Base-by-base conservation (phyloP, 1,140 invertebrate species). In the Cyclina sinensis region DNA sequence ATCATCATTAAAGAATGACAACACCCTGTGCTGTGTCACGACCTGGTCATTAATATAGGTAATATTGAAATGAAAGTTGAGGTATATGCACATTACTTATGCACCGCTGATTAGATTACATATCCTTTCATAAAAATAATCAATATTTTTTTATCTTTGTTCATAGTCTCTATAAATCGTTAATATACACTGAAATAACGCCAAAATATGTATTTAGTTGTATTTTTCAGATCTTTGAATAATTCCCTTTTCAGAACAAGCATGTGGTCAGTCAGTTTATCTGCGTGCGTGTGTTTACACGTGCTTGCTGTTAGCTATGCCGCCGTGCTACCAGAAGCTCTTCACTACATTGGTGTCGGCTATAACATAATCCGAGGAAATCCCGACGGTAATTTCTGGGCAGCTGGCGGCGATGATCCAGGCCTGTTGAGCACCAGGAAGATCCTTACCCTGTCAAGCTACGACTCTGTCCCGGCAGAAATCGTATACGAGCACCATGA, bases 311-410 rank as follows among this genome's bases (percentile, higher is more conserved):
- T 51, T 5, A 70, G 59, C 65, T 32, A 48, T 30, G 48, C 46
- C 12, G 86, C 86, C 12, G 9, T 30, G 9, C 21, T 74, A 27
- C 86, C 86, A 14, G 86, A 82, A 83, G 86, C 79, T 43, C 79
- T 88, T 21, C 86, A 83, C 48, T 88, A 74, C 59, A 68, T 91
- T 16, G 92, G 91, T 27, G 90, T 91, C 0, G 92, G 91, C 24
- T 91, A 92, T 89, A 91, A 91, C 78, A 59, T 91, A 18, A 32
- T 91, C 9, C 46, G 81, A 30, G 91, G 85, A 37, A 92, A 91
- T 82, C 91, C 92, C 11, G 91, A 91, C 62, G 91, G 91, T 30
- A 89, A 91, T 46, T 57, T 76, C 32, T 78, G 76, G 79, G 30
- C 51, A 5, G 46, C 51, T 0, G 92, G 92, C n/a, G 92, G 92